phyloP scores from a whole-genome alignment of 1,140 invertebrate species.

The Helicoverpa zea region DNA sequence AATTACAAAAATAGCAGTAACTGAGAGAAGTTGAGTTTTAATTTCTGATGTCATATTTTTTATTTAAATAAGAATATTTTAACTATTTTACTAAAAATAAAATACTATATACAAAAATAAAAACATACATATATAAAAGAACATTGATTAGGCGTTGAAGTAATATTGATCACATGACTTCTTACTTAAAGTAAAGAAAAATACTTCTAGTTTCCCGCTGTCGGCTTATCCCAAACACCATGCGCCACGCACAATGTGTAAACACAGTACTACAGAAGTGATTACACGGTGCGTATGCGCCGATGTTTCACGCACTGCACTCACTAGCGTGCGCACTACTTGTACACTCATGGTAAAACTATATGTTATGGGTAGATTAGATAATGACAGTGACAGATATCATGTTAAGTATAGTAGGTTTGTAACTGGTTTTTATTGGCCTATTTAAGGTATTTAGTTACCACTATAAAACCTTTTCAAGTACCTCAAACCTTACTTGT shows the following conservation, averaged over 20 bases:
- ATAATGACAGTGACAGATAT: not conserved
- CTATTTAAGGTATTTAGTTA: too few relatives aligned
- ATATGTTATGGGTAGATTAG: not conserved
- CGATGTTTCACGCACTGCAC: constrained; percentile 25
- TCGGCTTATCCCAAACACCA: not conserved
- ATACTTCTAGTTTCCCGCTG: not conserved
- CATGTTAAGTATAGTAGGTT: not conserved
- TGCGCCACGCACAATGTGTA: constrained; percentile 16
- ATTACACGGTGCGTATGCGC: constrained; percentile 28
- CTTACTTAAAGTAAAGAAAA: not conserved
- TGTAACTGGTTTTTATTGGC: not conserved
- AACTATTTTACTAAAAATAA: too few relatives aligned
- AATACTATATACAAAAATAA: too few relatives aligned
- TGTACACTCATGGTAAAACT: not conserved
- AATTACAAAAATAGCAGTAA: too few relatives aligned
- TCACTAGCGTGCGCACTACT: not conserved
- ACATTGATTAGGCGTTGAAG: too few relatives aligned
- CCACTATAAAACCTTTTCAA: too few relatives aligned
- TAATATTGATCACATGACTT: too few relatives aligned
- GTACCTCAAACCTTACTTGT: too few relatives aligned
- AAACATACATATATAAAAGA: too few relatives aligned
- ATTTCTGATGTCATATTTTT: too few relatives aligned
- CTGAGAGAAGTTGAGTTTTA: too few relatives aligned
- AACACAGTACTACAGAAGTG: constrained; percentile 10
- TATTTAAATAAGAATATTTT: too few relatives aligned